Conservation (phyloP, 2,888 invertebrate species). For the Phoenoteleia sp. region DNA sequence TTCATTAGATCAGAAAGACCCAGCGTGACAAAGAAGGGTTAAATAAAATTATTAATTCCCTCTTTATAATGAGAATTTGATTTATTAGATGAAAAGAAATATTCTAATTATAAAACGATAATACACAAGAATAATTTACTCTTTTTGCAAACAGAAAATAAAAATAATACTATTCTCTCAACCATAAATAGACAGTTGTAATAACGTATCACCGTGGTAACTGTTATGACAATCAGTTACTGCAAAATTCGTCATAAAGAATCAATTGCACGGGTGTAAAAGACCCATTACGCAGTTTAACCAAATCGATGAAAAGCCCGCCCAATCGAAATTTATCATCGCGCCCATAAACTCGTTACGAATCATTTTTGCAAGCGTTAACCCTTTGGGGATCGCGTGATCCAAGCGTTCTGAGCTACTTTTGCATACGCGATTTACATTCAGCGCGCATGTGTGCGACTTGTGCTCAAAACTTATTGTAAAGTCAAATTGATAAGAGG, state of each 20-base stretch:
- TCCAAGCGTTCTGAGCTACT: conserved; percentile 26
- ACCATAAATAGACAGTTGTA: too few species aligned
- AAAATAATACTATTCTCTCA: too few species aligned
- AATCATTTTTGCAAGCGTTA: conserved; percentile 45
- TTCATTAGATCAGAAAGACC: too few species aligned
- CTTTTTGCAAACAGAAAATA: too few species aligned
- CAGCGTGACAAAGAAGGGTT: too few species aligned
- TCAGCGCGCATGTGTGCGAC: neutral
- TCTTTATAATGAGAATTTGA: too few species aligned
- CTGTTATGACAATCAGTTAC: too few species aligned
- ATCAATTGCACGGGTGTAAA: conserved; percentile 28
- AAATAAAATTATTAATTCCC: too few species aligned
- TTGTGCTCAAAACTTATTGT: conserved; percentile 36
- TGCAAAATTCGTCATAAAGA: conserved; percentile 23
- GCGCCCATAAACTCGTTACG: conserved; percentile 20
- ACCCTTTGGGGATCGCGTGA: conserved; percentile 51
- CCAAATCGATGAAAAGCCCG: conserved; percentile 8
- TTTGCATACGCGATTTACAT: conserved; percentile 35
- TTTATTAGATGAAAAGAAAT: too few species aligned
- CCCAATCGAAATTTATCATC: conserved; percentile 37
- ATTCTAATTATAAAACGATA: too few species aligned
- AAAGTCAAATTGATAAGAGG: conserved; percentile 33
- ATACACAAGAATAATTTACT: too few species aligned
- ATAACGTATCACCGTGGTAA: too few species aligned
- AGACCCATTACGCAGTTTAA: neutral